Conservation (phyloP, 2,113 vertebrate genomes). For the Bettongia penicillata region DNA sequence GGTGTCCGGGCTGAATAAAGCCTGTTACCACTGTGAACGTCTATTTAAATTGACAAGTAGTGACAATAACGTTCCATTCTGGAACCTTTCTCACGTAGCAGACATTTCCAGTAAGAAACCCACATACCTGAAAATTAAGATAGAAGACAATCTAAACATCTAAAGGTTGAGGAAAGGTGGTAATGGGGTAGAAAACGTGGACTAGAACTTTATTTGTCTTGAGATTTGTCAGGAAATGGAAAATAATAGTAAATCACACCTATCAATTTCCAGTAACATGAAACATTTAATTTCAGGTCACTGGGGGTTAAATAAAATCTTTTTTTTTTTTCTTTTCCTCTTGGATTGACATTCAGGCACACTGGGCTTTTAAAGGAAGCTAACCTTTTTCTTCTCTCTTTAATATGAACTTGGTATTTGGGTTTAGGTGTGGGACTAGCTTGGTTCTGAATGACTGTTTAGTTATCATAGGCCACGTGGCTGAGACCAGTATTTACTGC, state of each 20-base stretch:
- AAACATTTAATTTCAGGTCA: constrained; percentile 54
- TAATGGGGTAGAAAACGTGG: constrained; percentile 63
- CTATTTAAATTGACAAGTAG: constrained; percentile 7
- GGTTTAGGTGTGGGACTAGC: constrained; percentile 32
- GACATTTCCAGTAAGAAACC: neutral
- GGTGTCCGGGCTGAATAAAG: neutral
- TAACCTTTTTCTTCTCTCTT: constrained; percentile 49
- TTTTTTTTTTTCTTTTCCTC: neutral
- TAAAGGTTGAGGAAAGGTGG: constrained; percentile 44
- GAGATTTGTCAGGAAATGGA: constrained; percentile 66
- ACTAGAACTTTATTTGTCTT: constrained; percentile 71
- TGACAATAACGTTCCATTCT: constrained; percentile 12
- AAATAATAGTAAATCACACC: constrained; percentile 76
- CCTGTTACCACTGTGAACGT: constrained; percentile 28
- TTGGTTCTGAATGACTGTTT: constrained; percentile 41
- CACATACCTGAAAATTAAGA: constrained; percentile 24
- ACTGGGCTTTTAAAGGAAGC: constrained; percentile 40
- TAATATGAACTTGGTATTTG: constrained; percentile 49
- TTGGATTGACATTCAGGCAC: constrained; percentile 41
- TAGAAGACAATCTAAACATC: constrained; percentile 60
- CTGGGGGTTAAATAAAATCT: constrained; percentile 51
- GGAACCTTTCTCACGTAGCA: constrained; percentile 21
- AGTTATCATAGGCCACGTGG: neutral
- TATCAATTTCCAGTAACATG: constrained; percentile 70
- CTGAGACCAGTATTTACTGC: constrained; percentile 26